Evolutionary conservation across 2,888 invertebrate genomes (phyloP).

Genomic region (Seira sanloemensis): DNA sequence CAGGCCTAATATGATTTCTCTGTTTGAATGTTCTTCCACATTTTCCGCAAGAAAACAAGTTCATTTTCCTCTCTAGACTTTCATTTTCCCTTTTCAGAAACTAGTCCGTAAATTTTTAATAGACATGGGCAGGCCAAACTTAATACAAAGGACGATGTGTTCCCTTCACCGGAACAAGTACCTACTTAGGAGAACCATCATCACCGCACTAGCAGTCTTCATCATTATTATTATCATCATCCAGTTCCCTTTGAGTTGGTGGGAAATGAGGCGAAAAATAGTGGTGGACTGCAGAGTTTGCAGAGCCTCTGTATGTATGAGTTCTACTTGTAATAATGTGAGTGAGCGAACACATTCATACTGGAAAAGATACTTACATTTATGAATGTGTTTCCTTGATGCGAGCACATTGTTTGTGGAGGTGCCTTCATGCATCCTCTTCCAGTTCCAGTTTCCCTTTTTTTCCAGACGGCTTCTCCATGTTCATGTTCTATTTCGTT

Average conservation of each 20-base stretch:
- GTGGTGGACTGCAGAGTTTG: no score
- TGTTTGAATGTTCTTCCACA: no score
- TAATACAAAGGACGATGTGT: background rate
- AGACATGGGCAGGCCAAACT: background rate
- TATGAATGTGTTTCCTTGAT: background rate
- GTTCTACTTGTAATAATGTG: slow-evolving; percentile 33
- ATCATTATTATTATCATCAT: slow-evolving; percentile 41
- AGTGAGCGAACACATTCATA: slow-evolving; percentile 6
- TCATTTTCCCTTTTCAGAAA: background rate
- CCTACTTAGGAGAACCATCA: slow-evolving; percentile 16
- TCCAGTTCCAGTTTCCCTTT: background rate
- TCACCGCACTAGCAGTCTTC: background rate
- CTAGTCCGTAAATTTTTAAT: background rate
- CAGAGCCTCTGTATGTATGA: slow-evolving; percentile 38
- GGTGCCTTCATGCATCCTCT: background rate
- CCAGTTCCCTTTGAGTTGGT: slow-evolving; percentile 58
- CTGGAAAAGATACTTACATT: background rate
- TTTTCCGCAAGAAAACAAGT: background rate
- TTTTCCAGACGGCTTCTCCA: background rate
- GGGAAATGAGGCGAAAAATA: slow-evolving; percentile 61
- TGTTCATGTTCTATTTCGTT: background rate
- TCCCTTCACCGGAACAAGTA: slow-evolving; percentile 22
- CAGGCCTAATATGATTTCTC: no score
- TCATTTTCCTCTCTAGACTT: background rate
- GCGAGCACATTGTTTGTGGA: background rate